Base-by-base conservation (phyloP, 2,888 invertebrate genomes). In the Nymphalis urticae region DNA sequence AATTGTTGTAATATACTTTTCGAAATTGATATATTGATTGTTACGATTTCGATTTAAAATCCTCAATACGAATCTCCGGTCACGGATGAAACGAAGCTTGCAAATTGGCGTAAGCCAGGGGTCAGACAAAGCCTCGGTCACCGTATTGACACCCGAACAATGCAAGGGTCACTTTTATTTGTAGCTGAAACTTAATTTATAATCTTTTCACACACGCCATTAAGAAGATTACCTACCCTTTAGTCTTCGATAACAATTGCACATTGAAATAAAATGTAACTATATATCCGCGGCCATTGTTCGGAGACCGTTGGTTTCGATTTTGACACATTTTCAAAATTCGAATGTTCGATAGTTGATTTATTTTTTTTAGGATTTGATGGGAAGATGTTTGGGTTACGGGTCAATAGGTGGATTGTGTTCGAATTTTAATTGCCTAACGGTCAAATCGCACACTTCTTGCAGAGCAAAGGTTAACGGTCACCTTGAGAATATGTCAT, bases 171-270 rank as follows among this genome's bases (percentile, higher is more conserved):
- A 93, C 83, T 90, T 93, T 92, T 92, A 92, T 93, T 93, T 92
- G 93, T 91, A 89, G 86, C 89, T 89, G 89, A 91, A 92, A 92
- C 92, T 92, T 92, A 92, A 93, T 92, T 92, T 92, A 93, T 93
- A 93, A 93, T 93, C 93, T 93, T 90, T 92, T 92, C 91, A 92
- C 91, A 92, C 90, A 91, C 86, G 85, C 92, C 90, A 92, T 92
- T 92, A 92, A 92, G 92, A 86, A 92, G 92, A 92, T 92, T 92
- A 92, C 91, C 87, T 90, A 92, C 92, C 92, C 92, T 92, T 93
- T 92, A 90, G 83, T 85, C 85, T 83, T 86, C 51, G 53, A 32
- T 32, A 88, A 90, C 91, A 90, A 90, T 92, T 85, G 90, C 80
- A 88, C 85, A 90, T 91, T 92, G 80, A 73, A 69, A 77, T 85